phyloP scores from a whole-genome alignment of 2,797 vertebrate genomes.

The Sebastes hubbsi region DNA sequence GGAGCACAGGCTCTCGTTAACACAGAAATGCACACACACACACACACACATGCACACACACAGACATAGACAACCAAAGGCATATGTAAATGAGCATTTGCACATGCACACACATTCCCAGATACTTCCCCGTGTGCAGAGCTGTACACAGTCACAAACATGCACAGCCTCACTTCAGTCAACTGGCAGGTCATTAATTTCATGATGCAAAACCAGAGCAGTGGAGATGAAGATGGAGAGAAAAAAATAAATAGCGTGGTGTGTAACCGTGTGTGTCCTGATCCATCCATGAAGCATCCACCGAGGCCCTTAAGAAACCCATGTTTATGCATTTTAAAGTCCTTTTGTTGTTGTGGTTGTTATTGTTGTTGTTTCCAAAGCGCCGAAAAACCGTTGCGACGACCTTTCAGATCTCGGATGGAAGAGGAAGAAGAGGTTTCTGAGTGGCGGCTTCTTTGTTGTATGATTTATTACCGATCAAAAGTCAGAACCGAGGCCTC shows the following conservation, averaged over 20 bases:
- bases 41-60: conserved; percentile 11
- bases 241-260: conserved; percentile 43
- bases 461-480: conserved; percentile 71
- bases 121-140: conserved; percentile 34
- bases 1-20: conserved; percentile 62
- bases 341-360: conserved; percentile 77
- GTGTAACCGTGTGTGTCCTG: conserved; percentile 62
- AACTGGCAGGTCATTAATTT: conserved; percentile 86
- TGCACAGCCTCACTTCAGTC: conserved; percentile 67
- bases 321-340: conserved; percentile 74
- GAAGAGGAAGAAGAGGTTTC: conserved; percentile 40
- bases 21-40: conserved; percentile 6
- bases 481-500: conserved; percentile 53
- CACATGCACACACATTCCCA: conserved; percentile 29
- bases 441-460: conserved; percentile 71
- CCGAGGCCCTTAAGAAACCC: conserved; percentile 63
- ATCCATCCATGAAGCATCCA: conserved; percentile 57
- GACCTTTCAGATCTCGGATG: conserved; percentile 66
- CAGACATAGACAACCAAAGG: conserved; percentile 53
- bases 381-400: conserved; percentile 46
- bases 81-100: conserved; percentile 69
- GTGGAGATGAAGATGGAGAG: conserved; percentile 53
- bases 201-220: conserved; percentile 73
- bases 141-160: conserved; percentile 50
- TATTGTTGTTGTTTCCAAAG: conserved; percentile 73